Evolutionary conservation across 2,888 invertebrate species (phyloP).

Genomic region (Cerceris rybyensis): DNA sequence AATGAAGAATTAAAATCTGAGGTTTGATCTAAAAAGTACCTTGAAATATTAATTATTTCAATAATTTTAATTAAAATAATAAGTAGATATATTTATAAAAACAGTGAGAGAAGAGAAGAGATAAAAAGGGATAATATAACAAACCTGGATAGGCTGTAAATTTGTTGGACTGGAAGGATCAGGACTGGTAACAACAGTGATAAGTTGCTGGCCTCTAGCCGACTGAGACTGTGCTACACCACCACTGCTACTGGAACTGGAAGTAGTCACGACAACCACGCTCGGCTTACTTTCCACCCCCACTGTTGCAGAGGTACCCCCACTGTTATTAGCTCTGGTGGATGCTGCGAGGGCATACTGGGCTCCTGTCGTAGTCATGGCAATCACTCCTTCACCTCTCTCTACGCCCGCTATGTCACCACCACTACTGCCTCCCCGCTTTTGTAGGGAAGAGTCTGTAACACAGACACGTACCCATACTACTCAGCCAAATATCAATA

Average conservation of each 20-base stretch:
- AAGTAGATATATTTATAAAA: not conserved
- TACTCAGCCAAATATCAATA: slow-evolving; percentile 73
- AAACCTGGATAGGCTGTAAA: slow-evolving; percentile 80
- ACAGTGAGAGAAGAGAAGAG: not conserved
- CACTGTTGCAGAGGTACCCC: slow-evolving; percentile 75
- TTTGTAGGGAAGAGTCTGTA: slow-evolving; percentile 76
- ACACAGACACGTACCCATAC: slow-evolving; percentile 63
- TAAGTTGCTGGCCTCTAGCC: slow-evolving; percentile 78
- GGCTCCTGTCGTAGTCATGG: slow-evolving; percentile 82
- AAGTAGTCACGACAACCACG: slow-evolving; percentile 79
- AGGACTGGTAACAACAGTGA: slow-evolving; percentile 79
- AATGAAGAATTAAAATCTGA: too few relatives aligned
- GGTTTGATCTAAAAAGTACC: not conserved
- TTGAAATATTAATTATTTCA: not conserved
- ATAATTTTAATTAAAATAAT: not conserved
- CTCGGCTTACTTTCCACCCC: slow-evolving; percentile 79
- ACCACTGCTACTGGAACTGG: slow-evolving; percentile 77
- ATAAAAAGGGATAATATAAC: slow-evolving; percentile 41
- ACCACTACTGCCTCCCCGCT: slow-evolving; percentile 70
- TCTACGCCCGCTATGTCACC: slow-evolving; percentile 73
- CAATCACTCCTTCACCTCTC: slow-evolving; percentile 78
- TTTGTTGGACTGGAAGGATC: slow-evolving; percentile 80
- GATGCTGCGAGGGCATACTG: slow-evolving; percentile 81
- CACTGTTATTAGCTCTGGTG: slow-evolving; percentile 78
- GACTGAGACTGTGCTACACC: slow-evolving; percentile 77